phyloP scores from a whole-genome alignment of 2,888 invertebrate species.

The Amphipoea oculea region DNA sequence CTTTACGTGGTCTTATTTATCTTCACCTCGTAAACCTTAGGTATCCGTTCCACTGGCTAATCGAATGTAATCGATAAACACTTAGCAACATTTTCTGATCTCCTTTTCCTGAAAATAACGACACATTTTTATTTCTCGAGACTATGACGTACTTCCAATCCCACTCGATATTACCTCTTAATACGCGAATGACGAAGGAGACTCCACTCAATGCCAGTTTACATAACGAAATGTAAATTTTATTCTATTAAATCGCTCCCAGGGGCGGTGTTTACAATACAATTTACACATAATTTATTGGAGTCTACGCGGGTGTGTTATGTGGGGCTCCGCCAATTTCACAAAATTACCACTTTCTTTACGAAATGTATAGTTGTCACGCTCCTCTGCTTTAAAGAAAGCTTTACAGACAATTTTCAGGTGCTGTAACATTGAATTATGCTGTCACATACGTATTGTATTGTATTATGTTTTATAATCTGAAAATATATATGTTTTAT shows the following conservation, averaged over 20 bases:
- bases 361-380: conserved; percentile 49
- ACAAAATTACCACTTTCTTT: conserved; percentile 61
- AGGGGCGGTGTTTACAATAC: conserved; percentile 72
- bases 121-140: background rate
- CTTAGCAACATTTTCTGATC: background rate
- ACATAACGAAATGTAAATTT: conserved; percentile 72
- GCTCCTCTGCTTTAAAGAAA: conserved; percentile 31
- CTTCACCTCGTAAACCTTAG: background rate
- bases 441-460: too few species aligned
- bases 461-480: background rate
- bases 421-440: conserved; percentile 7
- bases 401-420: conserved; percentile 20
- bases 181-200: conserved; percentile 55
- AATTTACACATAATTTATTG: conserved; percentile 75
- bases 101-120: background rate
- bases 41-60: background rate
- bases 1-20: background rate
- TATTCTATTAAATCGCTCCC: conserved; percentile 73
- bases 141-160: conserved; percentile 9
- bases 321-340: conserved; percentile 63
- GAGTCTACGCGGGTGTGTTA: conserved; percentile 66
- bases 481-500: background rate
- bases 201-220: conserved; percentile 56
- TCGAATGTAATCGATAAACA: conserved; percentile 2
- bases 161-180: conserved; percentile 44